These are phyloP conservation scores for Callithrix jacchus DNA, from an alignment of 2,113 vertebrate species.

Conservation along the genomic window DNA sequence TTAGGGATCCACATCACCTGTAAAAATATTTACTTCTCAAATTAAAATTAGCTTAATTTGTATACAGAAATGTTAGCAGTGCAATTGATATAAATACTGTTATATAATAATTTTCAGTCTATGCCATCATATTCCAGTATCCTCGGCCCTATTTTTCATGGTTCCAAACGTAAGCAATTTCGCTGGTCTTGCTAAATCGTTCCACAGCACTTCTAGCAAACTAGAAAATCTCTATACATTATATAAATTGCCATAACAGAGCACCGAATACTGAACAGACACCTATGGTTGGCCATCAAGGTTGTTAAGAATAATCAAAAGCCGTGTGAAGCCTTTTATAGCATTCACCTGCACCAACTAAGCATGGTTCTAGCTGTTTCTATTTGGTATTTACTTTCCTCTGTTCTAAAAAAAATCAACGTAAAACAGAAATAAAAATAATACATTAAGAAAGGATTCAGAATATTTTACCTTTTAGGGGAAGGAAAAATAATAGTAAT, in stretches of 20 bases:
- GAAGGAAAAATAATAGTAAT: background rate
- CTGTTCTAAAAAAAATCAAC: slow-evolving; percentile 24
- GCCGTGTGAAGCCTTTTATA: slow-evolving; percentile 60
- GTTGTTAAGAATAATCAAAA: slow-evolving; percentile 74
- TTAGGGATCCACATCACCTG: background rate
- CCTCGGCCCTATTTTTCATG: slow-evolving; percentile 28
- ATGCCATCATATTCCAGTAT: slow-evolving; percentile 22
- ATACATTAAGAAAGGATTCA: background rate
- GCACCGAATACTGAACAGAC: slow-evolving; percentile 55
- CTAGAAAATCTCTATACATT: slow-evolving; percentile 46
- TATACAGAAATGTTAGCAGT: slow-evolving; percentile 22
- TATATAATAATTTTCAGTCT: slow-evolving; percentile 51
- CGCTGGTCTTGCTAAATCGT: slow-evolving; percentile 34
- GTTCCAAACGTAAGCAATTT: slow-evolving; percentile 29
- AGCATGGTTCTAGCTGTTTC: slow-evolving; percentile 34
- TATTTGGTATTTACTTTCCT: slow-evolving; percentile 61
- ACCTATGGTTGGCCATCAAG: slow-evolving; percentile 57
- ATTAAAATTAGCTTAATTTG: slow-evolving; percentile 38
- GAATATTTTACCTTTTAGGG: slow-evolving; percentile 46
- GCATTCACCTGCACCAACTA: slow-evolving; percentile 50
- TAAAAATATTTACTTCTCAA: slow-evolving; percentile 57
- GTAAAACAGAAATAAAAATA: slow-evolving; percentile 50
- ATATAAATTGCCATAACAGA: slow-evolving; percentile 44
- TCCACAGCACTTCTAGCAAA: slow-evolving; percentile 11
- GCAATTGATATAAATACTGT: slow-evolving; percentile 35